Evolutionary conservation across 2,113 vertebrate genomes (phyloP), one percentile per base, ranked within the genome.

Genomic region (Genyomyrus donnyi): DNA sequence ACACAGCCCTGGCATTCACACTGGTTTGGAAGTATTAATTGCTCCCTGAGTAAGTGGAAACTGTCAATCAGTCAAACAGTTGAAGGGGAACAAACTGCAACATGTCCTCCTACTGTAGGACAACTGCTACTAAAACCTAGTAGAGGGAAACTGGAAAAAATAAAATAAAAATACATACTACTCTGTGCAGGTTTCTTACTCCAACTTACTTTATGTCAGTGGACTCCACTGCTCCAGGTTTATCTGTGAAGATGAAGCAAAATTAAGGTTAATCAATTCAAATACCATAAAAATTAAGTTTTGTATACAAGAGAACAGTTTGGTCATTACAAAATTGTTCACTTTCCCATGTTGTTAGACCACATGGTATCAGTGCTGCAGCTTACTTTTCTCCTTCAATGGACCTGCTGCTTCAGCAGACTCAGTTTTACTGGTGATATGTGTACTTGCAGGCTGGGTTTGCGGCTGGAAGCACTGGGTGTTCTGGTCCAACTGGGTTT

Each of bases 371-470:
- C 2, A 13, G 11, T n/a, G 19, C 3, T 8, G 5, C 93, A 91
- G 93, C 96, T 95, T 91, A 46, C 90, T 93, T 15, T 93, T 96
- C 84, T 96, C 96, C 89, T 39, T 89, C 49, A 92, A 86, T 0
- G 89, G 27, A 83, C 91, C 93, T 21, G 70, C 48, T 74, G 2
- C 70, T 4, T 24, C 66, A 35, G 31, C 2, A n/a, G 35, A 27
- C 90, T 91, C 93, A 52, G 88, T 90, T 24, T 90, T 88, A 88
- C 45, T 90, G 90, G 58, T 49, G 15, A 53, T 42, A 1, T 91
- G 45, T 91, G 31, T 91, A 93, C 31, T 53, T 39, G 5, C 31
- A 13, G 74, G 27, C 15, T 56, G 70, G 27, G 6, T 70, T 31
- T 31, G 62, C 10, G 62, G 62, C 19, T 62, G 86, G 42, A 0